Conservation (phyloP, 2,797 vertebrate species). For the Amblyopsis hoosieri region DNA sequence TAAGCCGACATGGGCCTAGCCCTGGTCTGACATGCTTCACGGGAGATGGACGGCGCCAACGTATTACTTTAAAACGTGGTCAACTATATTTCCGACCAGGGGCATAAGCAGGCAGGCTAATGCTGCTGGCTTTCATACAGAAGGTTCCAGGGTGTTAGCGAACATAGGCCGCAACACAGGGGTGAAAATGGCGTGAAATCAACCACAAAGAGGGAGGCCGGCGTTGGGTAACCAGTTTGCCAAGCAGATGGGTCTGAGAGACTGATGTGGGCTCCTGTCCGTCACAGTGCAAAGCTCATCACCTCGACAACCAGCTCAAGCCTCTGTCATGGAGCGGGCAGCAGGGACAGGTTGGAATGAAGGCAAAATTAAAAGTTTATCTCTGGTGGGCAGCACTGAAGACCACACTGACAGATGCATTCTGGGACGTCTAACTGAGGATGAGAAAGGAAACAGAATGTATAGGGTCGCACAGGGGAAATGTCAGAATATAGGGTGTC, state of each 20-base stretch:
- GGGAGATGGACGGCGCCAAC: slow-evolving; percentile 40
- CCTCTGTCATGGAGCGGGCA: slow-evolving; percentile 26
- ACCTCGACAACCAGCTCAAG: slow-evolving; percentile 62
- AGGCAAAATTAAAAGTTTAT: slow-evolving; percentile 47
- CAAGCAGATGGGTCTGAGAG: slow-evolving; percentile 88
- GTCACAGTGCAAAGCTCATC: slow-evolving; percentile 83
- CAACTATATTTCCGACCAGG: not conserved
- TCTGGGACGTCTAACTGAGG: slow-evolving; percentile 50
- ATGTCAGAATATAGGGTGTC: not conserved
- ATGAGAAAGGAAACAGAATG: slow-evolving; percentile 39
- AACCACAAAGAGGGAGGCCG: slow-evolving; percentile 84
- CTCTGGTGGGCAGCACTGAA: not conserved
- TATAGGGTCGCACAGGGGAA: not conserved
- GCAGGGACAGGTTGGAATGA: slow-evolving; percentile 56
- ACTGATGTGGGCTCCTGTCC: slow-evolving; percentile 70
- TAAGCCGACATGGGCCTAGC: slow-evolving; percentile 24
- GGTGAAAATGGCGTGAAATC: slow-evolving; percentile 91
- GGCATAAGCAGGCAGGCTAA: slow-evolving; percentile 30
- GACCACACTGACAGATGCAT: slow-evolving; percentile 51
- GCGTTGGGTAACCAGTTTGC: slow-evolving; percentile 70
- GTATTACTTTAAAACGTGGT: slow-evolving; percentile 49
- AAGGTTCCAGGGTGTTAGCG: slow-evolving; percentile 8
- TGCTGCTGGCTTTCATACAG: slow-evolving; percentile 6
- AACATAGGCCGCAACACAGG: slow-evolving; percentile 72
- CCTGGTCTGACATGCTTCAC: slow-evolving; percentile 90